Percentiles rank a stretch among this genome's conserved stretches.
Conservation (phyloP, 2,797 vertebrate genomes). For the Mustela erminea region DNA sequence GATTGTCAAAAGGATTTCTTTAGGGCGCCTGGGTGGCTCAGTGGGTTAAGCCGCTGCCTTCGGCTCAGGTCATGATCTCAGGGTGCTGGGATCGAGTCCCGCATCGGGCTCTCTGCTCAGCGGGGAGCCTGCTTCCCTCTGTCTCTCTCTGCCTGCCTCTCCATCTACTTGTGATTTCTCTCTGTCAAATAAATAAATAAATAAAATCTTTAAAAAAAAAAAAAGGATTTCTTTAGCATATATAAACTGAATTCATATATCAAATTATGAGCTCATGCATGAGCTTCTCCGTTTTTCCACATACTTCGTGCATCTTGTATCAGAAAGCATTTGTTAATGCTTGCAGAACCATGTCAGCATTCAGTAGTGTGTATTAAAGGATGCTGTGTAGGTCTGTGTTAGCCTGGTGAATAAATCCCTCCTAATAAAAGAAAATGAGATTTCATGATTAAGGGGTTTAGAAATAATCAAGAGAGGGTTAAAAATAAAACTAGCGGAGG, state of each 20-base stretch:
- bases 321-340: not conserved
- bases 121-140: no score
- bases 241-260: not conserved
- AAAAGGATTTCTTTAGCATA: conserved; percentile 26
- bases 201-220: no score
- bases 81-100: no score
- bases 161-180: no score
- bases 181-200: no score
- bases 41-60: no score
- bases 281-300: not conserved
- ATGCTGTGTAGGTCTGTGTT: not conserved
- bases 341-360: not conserved
- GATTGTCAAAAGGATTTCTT: conserved; percentile 43
- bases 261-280: not conserved
- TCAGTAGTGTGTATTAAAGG: conserved; percentile 28
- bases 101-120: no score
- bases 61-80: no score
- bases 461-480: conserved; percentile 72
- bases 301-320: not conserved
- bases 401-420: conserved; percentile 62
- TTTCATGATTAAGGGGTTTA: conserved; percentile 72
- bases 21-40: no score
- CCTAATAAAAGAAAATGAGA: conserved; percentile 68
- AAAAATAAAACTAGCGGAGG: conserved; percentile 74
- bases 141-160: no score